Percentiles rank a stretch among this genome's conserved stretches.
Evolutionary conservation across 1,140 invertebrate species (phyloP).

Genomic region (Chlorops oryzae): DNA sequence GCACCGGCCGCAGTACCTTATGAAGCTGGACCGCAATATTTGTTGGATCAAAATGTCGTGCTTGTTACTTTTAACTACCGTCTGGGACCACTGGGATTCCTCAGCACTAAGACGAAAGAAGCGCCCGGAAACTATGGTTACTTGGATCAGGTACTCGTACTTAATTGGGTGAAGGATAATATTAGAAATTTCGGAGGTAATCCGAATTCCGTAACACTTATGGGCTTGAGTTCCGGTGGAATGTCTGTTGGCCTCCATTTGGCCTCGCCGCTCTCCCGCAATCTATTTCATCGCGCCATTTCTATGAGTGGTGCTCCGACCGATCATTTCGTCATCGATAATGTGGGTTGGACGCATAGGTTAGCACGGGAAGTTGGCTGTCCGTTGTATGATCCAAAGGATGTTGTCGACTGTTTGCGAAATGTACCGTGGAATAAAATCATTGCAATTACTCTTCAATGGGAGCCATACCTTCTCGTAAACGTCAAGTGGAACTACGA

Average conservation of each 20-base stretch:
- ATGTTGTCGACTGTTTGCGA: conserved; percentile 33
- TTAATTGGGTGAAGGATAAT: conserved; percentile 58
- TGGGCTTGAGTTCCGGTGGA: conserved; percentile 54
- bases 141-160: conserved; percentile 57
- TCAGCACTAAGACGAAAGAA: conserved; percentile 51
- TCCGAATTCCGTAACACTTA: conserved; percentile 52
- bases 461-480: conserved; percentile 29
- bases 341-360: conserved; percentile 29
- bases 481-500: conserved; percentile 44
- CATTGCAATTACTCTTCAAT: conserved; percentile 20
- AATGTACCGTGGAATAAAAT: conserved; percentile 30
- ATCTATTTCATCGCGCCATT: conserved; percentile 58
- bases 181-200: conserved; percentile 55
- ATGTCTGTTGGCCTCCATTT: conserved; percentile 50
- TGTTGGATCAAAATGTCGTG: conserved; percentile 58
- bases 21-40: conserved; percentile 53
- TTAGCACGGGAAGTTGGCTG: conserved; percentile 28
- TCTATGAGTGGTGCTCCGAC: conserved; percentile 62
- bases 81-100: conserved; percentile 58
- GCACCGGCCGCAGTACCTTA: conserved; percentile 50
- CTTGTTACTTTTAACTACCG: conserved; percentile 66
- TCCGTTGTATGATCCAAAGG: conserved; percentile 23
- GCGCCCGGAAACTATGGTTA: conserved; percentile 59
- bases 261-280: conserved; percentile 50
- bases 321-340: conserved; percentile 45